phyloP scores from a whole-genome alignment of 2,888 invertebrate species.

The Ceratothoa steindachneri region DNA sequence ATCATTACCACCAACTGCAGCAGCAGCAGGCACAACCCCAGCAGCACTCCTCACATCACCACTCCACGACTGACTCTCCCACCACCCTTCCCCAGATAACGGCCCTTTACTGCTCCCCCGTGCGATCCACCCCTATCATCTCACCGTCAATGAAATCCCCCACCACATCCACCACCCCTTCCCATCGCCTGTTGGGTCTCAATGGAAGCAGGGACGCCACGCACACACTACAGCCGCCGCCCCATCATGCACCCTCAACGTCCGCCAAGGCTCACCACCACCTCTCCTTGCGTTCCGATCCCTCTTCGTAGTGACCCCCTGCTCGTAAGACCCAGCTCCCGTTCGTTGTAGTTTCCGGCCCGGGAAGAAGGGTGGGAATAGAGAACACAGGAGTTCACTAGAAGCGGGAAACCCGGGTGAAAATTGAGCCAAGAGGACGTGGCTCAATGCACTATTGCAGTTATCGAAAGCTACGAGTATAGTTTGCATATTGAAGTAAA shows the following conservation, averaged over 20 bases:
- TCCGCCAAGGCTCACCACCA: background rate
- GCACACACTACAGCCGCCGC: background rate
- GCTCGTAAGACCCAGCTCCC: no score
- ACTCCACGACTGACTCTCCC: no score
- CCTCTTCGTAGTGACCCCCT: no score
- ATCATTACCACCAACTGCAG: background rate
- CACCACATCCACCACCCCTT: background rate
- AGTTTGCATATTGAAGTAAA: no score
- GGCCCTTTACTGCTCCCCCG: background rate
- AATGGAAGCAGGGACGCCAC: background rate
- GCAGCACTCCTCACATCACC: background rate
- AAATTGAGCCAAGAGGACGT: no score
- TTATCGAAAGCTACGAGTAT: no score
- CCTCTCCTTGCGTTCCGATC: slow-evolving; percentile 1
- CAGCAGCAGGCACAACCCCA: background rate
- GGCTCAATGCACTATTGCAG: no score
- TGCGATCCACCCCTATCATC: slow-evolving; percentile 10
- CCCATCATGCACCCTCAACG: background rate
- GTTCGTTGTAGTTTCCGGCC: no score
- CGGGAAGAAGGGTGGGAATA: no score
- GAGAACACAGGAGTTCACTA: no score
- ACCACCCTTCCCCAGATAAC: no score
- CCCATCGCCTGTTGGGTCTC: background rate
- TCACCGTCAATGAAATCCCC: slow-evolving; percentile 9
- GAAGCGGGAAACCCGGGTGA: no score